These are phyloP conservation scores for Punctoribates punctum DNA, from an alignment of 2,888 invertebrate species.

Conservation along the genomic window DNA sequence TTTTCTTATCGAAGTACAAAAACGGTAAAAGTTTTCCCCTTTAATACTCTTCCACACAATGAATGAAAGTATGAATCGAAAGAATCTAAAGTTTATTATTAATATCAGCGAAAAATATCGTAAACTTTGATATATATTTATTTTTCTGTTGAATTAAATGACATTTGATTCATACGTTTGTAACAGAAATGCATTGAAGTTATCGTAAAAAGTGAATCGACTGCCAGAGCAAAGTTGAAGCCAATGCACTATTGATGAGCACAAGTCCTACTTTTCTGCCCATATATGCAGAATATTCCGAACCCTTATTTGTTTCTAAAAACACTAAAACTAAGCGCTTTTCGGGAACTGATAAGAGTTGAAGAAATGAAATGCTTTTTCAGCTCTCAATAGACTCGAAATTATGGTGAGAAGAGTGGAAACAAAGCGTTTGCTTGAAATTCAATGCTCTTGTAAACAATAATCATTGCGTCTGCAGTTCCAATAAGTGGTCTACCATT, in stretches of 20 bases:
- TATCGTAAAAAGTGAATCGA: no score
- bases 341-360: neutral
- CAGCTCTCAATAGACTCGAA: neutral
- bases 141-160: neutral
- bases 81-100: neutral
- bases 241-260: no score
- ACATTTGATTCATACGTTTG: neutral
- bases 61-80: neutral
- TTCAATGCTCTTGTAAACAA: neutral
- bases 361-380: constrained; percentile 4
- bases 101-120: neutral
- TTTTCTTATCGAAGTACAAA: neutral
- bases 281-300: constrained; percentile 3
- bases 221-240: no score
- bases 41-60: no score
- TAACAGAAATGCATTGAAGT: neutral
- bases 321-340: neutral
- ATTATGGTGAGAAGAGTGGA: no score
- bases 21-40: no score
- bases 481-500: no score
- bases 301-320: neutral
- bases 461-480: no score
- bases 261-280: neutral
- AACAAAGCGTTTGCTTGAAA: neutral
- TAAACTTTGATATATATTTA: constrained; percentile 12